Evolutionary conservation across 2,797 vertebrate genomes (phyloP), one percentile per base, ranked within the genome.

Genomic region (Rallus crepitans): DNA sequence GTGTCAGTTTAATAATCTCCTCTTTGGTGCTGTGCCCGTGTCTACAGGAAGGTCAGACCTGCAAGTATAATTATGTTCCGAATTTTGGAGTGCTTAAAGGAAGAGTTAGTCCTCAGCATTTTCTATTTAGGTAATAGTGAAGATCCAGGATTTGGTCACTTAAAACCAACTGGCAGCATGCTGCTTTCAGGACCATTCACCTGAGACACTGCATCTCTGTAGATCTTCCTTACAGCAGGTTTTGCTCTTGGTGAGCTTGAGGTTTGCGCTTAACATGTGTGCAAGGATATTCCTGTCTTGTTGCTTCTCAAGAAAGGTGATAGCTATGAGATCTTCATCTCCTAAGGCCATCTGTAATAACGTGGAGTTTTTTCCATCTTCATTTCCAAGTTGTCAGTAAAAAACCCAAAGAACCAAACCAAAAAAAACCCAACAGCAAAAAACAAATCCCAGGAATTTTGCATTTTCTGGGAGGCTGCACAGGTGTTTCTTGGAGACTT

Each of bases 161-260:
- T 78, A 57, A 80, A 82, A 33, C 39, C 37, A 53, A 3, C 10
- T 0, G 0, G 18, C 33, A n/a, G 24, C 0, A 0, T 27, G 15
- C 55, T 78, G 56, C 13, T n/a, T 69, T 77, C 35, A 53, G 61
- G 11, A n/a, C 33, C 0, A 2, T 78, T 87, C 33, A 37, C 9
- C n/a, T 61, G 45, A 28, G 37, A 60, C 25, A 10, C 42, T n/a
- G 33, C 50, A 59, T 65, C 45, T 90, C n/a, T 39, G 33, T 37
- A 89, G 40, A 37, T 37, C 33, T 90, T 57, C 18, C 3, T 53
- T 33, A 30, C 13, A 77, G 37, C 1, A 5, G 50, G 11, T 47
- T 42, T 37, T 55, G 56, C 45, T 86, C 5, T 4, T 23, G 30
- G 21, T 86, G 56, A n/a, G 11, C 28, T 82, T 52, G 14, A 28